Base-by-base conservation (phyloP, 2,888 invertebrate genomes). In the Tachina fera region DNA sequence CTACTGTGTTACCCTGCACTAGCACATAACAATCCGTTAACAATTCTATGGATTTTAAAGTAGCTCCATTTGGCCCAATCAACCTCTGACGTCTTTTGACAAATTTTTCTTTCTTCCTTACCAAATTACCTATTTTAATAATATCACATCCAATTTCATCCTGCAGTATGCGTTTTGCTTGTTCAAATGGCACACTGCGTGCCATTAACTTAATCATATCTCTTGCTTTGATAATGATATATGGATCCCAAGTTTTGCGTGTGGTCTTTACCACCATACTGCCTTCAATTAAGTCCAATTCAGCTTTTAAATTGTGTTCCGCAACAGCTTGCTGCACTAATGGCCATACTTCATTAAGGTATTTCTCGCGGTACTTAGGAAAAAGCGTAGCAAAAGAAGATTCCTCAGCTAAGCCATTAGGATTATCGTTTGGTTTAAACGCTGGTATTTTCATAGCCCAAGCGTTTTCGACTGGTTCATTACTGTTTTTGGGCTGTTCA, bases 161-260 rank as follows among this genome's bases (percentile, higher is more conserved):
- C 89, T 97, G 96, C 43, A 97, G 92, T 1, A 97, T 97, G 88
- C 96, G 94, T 14, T 95, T 95, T 3, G 98, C 98, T 93, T 99
- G 99, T 93, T 99, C 99, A 89, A 96, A 98, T 0, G 99, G 99
- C 1, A 99, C 99, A 92, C 98, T 98, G 88, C 99, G 94, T 0
- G 99, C 97, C 89, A 99, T 93, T 3, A 99, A 93, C 92, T 98
- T 99, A 89, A 99, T 97, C 94, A 99, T 95, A 92, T 99, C 99
- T 85, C 99, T 94, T 0, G 98, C 98, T 93, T 99, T 99, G 43
- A 99, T 94, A 61, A 99, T 97, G 75, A 98, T 97, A 89, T 97
- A 99, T 0, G 99, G 99, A 94, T 99, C 99, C 98, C 98, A 99
- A 1, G 99, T 99, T 94, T 99, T 98, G 75, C 97, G 94, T 0